These are phyloP conservation scores for Semicossyphus pulcher DNA, from an alignment of 2,113 vertebrate genomes.

Conservation along the genomic window DNA sequence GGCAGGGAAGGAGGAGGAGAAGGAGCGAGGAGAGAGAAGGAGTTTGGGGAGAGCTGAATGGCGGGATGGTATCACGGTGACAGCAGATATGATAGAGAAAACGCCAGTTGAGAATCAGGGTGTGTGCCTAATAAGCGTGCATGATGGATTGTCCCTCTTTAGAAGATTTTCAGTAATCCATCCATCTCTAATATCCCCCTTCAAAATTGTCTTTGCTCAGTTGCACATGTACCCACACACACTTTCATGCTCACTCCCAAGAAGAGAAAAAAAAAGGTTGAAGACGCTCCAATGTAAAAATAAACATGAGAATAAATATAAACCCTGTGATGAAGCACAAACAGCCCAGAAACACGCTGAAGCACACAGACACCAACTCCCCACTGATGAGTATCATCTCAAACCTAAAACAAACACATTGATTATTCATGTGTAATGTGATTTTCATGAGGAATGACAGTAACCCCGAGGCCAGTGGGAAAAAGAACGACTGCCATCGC, in stretches of 20 bases:
- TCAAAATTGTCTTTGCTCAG: slow-evolving; percentile 74
- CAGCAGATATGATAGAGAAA: slow-evolving; percentile 75
- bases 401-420: slow-evolving; percentile 41
- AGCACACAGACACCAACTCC: slow-evolving; percentile 29
- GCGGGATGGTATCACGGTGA: slow-evolving; percentile 64
- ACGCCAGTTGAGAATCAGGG: slow-evolving; percentile 66
- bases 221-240: slow-evolving; percentile 62
- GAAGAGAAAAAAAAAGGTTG: neutral
- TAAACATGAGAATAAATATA: slow-evolving; percentile 38
- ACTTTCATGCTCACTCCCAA: neutral
- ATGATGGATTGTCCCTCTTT: slow-evolving; percentile 81
- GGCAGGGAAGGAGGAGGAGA: slow-evolving; percentile 42
- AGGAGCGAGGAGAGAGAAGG: slow-evolving; percentile 28
- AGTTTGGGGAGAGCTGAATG: slow-evolving; percentile 40
- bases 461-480: slow-evolving; percentile 14
- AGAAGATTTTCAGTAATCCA: slow-evolving; percentile 79
- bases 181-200: slow-evolving; percentile 79
- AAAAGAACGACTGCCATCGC: slow-evolving; percentile 24
- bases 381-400: slow-evolving; percentile 20
- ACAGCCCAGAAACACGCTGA: slow-evolving; percentile 17
- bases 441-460: slow-evolving; percentile 37
- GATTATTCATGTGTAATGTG: slow-evolving; percentile 52
- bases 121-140: slow-evolving; percentile 79
- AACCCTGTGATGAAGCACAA: slow-evolving; percentile 40
- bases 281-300: slow-evolving; percentile 40